Evolutionary conservation across 2,113 vertebrate genomes (phyloP), one percentile per base, ranked within the genome.

Genomic region (Osmerus eperlanus): DNA sequence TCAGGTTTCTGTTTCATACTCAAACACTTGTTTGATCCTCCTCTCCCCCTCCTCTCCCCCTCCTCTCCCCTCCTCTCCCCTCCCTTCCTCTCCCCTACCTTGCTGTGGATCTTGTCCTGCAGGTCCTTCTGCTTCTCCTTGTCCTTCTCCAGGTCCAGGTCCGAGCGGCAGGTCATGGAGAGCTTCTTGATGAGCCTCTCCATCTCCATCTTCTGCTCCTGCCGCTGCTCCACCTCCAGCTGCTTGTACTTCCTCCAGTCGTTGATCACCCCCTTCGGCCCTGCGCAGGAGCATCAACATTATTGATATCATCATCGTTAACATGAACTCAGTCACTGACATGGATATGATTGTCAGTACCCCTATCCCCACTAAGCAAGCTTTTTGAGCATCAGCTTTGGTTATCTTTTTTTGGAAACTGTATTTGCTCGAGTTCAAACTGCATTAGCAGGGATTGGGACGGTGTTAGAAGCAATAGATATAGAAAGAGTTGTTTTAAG

Each of bases 201-300:
- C 96, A 99, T 96, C 85, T 99, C 97, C 29, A 89, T 91, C 77
- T 95, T 92, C 85, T 99, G 96, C 83, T 98, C 97, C 72, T 94
- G 93, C 71, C 91, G 91, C 78, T 98, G 97, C 74, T 99, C 97
- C 0, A 94, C 97, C 79, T 99, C 95, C 89, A 99, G 82, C 77
- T 99, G 96, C 69, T 99, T 99, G 83, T 93, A 99, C 65, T 97
- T 95, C 21, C 97, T 87, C 97, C 97, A 99, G 87, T 99, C 97
- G 16, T 98, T 96, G 75, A 99, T 96, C 72, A 99, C 97, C 5
- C 97, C 97, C 86, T 99, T 99, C 9, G 97, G 97, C 76, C 97
- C 97, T 99, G 86, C 7, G 21, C 32, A 14, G 64, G 16, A 79
- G 73, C 0, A 70, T 12, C 18, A 72, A 67, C 18, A 72, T 63